Evolutionary conservation across 2,113 vertebrate species (phyloP), one percentile per base, ranked within the genome.

Genomic region (Asarcornis scutulata): DNA sequence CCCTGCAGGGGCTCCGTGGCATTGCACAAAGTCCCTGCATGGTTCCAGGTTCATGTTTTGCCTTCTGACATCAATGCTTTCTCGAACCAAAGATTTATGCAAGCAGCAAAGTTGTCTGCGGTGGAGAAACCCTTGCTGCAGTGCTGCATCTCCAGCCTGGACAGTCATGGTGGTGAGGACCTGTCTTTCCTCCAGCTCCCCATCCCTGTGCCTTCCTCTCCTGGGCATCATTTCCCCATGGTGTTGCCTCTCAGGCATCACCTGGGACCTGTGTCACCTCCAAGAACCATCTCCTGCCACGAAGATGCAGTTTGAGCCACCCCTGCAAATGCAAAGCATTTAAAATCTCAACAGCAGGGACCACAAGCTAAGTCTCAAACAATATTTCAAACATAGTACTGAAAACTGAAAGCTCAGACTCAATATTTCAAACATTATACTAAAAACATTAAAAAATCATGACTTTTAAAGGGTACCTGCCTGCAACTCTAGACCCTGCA

Each of bases 161-260:
- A 23, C 32, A 82, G 2, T 27, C 27, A 52, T 36, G 52, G 66
- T 36, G 52, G 26, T 40, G 66, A 25, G 8, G 17, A 71, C 34
- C 21, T 68, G 31, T 25, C 36, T 27, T 67, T 63, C 56, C 16
- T 78, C 18, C 60, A 55, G 17, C 23, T 17, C 52, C 9, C 68
- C 60, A 22, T 44, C 21, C 31, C 64, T 12, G 5, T 1, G 0
- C 3, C 50, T 44, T 46, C 38, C 6, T 2, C 21, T 78, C 25
- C 10, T 11, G 48, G 27, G 11, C 34, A 50, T 23, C 5, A 7
- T 50, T 25, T 50, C 22, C 48, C 48, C 48, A 25, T 26, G 50
- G 40, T 10, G 40, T 31, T 12, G 56, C 17, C 31, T 58, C 56
- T 58, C 56, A 32, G 26, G 56, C 56, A n/a, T 21, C 31, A 9